Base-by-base conservation (phyloP, 2,797 vertebrate genomes). In the Pangasius djambal region DNA sequence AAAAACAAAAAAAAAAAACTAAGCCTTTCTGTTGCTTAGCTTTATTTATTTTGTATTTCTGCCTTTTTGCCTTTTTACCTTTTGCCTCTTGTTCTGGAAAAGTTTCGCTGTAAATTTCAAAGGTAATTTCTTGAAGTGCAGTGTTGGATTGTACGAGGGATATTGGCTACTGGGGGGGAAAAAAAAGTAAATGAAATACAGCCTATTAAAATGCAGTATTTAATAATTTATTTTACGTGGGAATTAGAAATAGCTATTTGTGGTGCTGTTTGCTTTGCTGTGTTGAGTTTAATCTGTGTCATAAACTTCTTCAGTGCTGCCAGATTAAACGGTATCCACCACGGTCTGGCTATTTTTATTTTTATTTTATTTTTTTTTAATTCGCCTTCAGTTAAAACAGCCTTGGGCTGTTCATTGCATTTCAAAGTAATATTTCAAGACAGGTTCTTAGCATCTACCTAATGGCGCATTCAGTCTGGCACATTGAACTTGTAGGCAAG, bases 101-200 rank as follows among this genome's bases (percentile, higher is more conserved):
- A 63, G 25, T 90, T 91, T 93, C 92, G 67, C 86, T 90, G 86
- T 89, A 89, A 70, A 93, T 96, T 94, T 96, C 92, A 94, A 94
- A 89, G 90, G 86, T 91, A 83, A 94, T 90, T 91, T 93, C 83
- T 86, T 86, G 28, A 90, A 92, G 91, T 93, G 94, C 94, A 92
- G 92, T 94, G 92, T 94, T 89, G 57, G 88, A 86, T 87, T 89
- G 90, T 91, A 90, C 83, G 18, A 28, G 59, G 37, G 18, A 52
- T 67, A 52, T 34, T 85, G 44, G 44, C 63, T 52, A 25, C 37
- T 63, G 12, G 7, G 40, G 7, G 40, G 40, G 3, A 44, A 44
- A 83, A 61, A 44, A 13, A 44, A 63, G 22, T 9, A 44, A 83
- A 65, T 48, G 15, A 83, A 10, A 22, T 84, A 20, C 16, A 84